phyloP scores from a whole-genome alignment of 2,888 invertebrate genomes.

The Anticlea derivata region DNA sequence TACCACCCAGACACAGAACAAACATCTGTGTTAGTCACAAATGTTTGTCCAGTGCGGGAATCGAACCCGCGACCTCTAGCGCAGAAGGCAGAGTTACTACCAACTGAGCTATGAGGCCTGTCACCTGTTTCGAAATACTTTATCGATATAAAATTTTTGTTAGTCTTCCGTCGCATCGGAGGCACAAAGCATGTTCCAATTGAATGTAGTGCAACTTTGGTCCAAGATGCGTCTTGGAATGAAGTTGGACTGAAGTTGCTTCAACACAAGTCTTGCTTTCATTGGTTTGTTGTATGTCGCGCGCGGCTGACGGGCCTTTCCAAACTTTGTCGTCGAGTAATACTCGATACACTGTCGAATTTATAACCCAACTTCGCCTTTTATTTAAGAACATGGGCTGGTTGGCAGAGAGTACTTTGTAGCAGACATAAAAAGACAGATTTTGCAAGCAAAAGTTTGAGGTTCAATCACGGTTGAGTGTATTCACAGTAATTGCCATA shows the following conservation, averaged over 20 bases:
- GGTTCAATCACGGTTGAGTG: no score
- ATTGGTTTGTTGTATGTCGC: constrained; percentile 63
- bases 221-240: no score
- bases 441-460: not conserved
- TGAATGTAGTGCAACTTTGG: constrained; percentile 59
- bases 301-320: constrained; percentile 54
- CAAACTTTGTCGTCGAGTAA: constrained; percentile 53
- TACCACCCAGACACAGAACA: no score
- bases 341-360: constrained; percentile 48
- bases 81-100: no score
- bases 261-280: constrained; percentile 62
- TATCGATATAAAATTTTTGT: not conserved
- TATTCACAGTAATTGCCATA: no score
- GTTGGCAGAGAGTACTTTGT: constrained; percentile 19
- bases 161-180: not conserved
- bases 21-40: no score
- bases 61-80: no score
- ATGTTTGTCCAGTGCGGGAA: no score
- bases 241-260: no score
- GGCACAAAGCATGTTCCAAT: constrained; percentile 20
- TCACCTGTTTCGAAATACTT: no score
- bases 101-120: no score
- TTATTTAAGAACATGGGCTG: constrained; percentile 27
- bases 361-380: constrained; percentile 37
- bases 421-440: constrained; percentile 14